Conservation (phyloP, 1,140 invertebrate species). For the Pseudachorutes palmiensis region DNA sequence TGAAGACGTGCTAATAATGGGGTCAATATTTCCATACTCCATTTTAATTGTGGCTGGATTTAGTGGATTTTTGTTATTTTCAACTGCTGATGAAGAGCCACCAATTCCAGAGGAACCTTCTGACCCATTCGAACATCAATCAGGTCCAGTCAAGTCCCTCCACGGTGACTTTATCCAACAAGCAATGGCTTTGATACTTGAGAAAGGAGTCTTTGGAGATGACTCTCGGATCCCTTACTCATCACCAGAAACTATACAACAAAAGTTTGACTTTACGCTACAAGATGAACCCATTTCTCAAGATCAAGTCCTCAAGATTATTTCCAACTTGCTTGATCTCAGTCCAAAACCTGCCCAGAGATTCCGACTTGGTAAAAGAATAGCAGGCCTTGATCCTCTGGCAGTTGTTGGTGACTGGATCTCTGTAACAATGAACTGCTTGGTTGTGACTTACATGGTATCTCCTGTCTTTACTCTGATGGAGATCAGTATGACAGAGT, state of each 20-base stretch:
- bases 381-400: slow-evolving; percentile 61
- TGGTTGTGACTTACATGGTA: slow-evolving; percentile 80
- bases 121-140: no score
- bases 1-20: no score
- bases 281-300: background rate
- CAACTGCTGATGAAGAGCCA: no score
- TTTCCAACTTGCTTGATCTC: background rate
- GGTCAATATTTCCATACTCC: no score
- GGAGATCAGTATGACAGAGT: slow-evolving; percentile 65
- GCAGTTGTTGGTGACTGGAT: slow-evolving; percentile 74
- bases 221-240: background rate
- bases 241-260: background rate
- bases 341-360: background rate
- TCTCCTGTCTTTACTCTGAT: slow-evolving; percentile 76
- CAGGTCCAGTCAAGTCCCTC: no score
- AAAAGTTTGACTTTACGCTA: background rate
- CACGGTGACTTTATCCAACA: no score
- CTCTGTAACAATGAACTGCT: slow-evolving; percentile 73
- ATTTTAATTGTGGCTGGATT: no score
- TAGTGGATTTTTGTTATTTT: no score
- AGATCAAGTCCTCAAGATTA: background rate
- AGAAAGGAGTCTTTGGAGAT: no score
- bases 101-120: no score
- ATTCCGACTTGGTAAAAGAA: background rate
- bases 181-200: no score